These are phyloP conservation scores for Tonatia bakeri DNA, from an alignment of 2,113 vertebrate genomes.

Conservation along the genomic window DNA sequence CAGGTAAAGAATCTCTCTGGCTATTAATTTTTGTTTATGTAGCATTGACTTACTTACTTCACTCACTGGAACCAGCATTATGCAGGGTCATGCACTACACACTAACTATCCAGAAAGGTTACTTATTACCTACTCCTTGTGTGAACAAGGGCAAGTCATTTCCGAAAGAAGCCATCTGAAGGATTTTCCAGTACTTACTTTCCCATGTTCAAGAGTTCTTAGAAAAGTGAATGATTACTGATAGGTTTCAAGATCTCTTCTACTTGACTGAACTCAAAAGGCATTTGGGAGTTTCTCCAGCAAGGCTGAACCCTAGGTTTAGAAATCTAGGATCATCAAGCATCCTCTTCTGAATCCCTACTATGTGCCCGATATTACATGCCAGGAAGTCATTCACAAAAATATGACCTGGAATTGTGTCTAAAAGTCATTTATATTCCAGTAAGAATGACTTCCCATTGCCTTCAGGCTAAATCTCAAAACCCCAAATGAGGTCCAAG, in stretches of 20 bases:
- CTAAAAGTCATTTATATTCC: background rate
- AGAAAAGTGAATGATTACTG: background rate
- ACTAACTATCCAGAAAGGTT: background rate
- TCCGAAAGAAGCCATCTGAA: background rate
- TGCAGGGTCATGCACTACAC: background rate
- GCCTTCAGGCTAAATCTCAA: background rate
- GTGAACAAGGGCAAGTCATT: background rate
- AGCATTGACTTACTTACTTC: background rate
- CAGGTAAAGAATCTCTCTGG: background rate
- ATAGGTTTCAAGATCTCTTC: background rate
- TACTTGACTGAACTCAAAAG: background rate
- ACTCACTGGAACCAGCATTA: background rate
- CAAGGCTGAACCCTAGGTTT: background rate
- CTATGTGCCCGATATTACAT: background rate
- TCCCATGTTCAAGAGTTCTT: background rate
- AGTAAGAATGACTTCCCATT: background rate
- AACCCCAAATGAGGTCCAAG: background rate
- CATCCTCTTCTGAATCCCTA: background rate
- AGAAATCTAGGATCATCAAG: background rate
- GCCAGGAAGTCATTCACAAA: conserved; percentile 7
- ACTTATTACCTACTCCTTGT: background rate
- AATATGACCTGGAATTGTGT: background rate
- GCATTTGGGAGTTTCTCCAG: background rate
- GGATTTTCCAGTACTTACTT: background rate
- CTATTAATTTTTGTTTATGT: background rate